Evolutionary conservation across 64 coral and sea anemone genomes (phyloP), one percentile per base, ranked within the genome.

Genomic region (Catalaphyllia jardinei): DNA sequence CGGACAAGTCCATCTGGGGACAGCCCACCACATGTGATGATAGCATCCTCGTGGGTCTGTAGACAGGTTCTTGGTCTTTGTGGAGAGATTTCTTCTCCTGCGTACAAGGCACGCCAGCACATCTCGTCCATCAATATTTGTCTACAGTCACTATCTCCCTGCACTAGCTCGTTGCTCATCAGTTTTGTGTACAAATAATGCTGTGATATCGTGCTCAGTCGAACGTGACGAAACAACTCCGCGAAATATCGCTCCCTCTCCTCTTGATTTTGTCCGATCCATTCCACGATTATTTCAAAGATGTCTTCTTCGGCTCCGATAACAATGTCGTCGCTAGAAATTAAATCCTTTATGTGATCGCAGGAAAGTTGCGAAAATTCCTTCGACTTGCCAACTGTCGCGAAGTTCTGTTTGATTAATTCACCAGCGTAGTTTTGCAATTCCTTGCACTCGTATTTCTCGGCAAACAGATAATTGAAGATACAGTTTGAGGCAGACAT

Each of bases 321-420:
- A 7, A 93, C 79, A 20, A 98, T 71, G 13, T 91, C 92, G 31
- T 98, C 95, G 17, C 92, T 75, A 65, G 85, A 51, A 50, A 94
- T 67, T 61, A 98, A 19, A 35, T 91, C 74, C 60, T 90, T 74
- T 4, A 94, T 25, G 29, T 91, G 88, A 62, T 88, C 31, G 51
- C 88, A 29, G 19, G 76, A 86, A 35, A 98, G 50, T 17, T 28
- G 38, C 71, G 94, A 72, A 52, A 98, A 98, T 42, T 91, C 92
- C 33, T 91, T 91, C 0, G 92, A 93, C 20, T 82, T 89, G 38
- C 86, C 74, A 20, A 98, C 73, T 16, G 72, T 82, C 7, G 74
- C 85, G 78, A 98, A 98, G 79, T 94, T 94, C 28, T 65, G 71
- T 29, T 82, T 61, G 27, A 98, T 87, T 74, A 98, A 81, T 73